Conservation (phyloP, 30 jellyfish, hydroid and myxozoan species). For the Catostylus mosaicus region DNA sequence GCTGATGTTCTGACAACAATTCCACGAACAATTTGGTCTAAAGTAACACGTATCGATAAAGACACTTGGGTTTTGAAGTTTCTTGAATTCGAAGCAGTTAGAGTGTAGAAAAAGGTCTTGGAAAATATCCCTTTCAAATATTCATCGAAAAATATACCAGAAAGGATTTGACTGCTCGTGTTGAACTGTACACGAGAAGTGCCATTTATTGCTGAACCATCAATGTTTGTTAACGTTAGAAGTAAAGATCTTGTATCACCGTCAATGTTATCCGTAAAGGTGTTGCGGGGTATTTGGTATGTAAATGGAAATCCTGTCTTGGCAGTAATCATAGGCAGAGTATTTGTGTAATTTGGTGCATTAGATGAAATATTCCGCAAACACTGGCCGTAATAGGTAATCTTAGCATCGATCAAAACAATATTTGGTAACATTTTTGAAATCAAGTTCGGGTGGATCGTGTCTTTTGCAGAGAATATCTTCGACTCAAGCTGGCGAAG, state of each 20-base stretch:
- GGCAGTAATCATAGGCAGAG: constrained; percentile 46
- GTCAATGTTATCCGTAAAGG: constrained; percentile 68
- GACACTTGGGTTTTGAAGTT: constrained; percentile 17
- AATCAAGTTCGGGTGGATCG: constrained; percentile 36
- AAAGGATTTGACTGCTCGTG: constrained; percentile 13
- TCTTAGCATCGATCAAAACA: constrained; percentile 38
- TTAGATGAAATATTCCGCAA: constrained; percentile 1
- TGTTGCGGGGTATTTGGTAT: constrained; percentile 70
- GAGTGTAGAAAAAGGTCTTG: constrained; percentile 11
- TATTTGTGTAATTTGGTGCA: constrained; percentile 26
- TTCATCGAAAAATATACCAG: constrained; percentile 17
- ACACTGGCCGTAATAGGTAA: constrained; percentile 45
- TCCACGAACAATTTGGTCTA: constrained; percentile 24
- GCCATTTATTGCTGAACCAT: constrained; percentile 22
- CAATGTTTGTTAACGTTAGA: constrained; percentile 34
- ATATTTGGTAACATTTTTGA: constrained; percentile 44
- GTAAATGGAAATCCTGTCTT: constrained; percentile 57
- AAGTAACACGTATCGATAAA: not conserved
- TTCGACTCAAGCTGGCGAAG: constrained; percentile 28
- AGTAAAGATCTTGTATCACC: constrained; percentile 75
- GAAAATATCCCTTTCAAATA: not conserved
- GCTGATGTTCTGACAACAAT: constrained; percentile 19
- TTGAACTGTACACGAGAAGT: constrained; percentile 62
- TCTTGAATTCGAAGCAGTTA: constrained; percentile 50
- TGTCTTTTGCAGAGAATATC: constrained; percentile 33